Evolutionary conservation across 2,797 vertebrate species (phyloP), one percentile per base, ranked within the genome.

Genomic region (Channa striata): DNA sequence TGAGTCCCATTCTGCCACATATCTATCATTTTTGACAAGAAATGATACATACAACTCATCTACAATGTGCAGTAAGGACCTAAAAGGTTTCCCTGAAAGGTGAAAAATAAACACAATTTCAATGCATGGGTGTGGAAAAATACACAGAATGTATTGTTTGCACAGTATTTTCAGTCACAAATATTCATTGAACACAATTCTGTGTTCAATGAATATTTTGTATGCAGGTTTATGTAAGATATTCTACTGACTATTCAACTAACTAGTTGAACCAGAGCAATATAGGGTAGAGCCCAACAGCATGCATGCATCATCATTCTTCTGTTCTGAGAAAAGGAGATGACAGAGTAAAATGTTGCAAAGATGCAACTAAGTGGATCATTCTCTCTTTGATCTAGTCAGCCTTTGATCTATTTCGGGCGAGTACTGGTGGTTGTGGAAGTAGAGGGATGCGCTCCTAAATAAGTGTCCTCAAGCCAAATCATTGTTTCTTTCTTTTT

Each of bases 371-470:
- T 81, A 84, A 89, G 72, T 89, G 74, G 82, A 78, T 82, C 46
- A 20, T 57, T 67, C 66, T 61, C 54, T 65, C 90, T 90, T 87
- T 90, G 67, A 90, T 88, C 63, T 78, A 47, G 73, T 76, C 56
- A 30, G 63, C 36, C 84, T 91, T 91, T 93, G 84, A 90, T 89
- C 85, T 91, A 74, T 82, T 83, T 78, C 54, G 79, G 83, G 69
- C 75, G 60, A 68, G 21, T 77, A 73, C 69, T 79, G 62, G 25
- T 81, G 59, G 47, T 62, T 53, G 60, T 50, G 60, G 59, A 81
- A 83, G 76, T 76, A 69, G 59, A 74, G 63, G 74, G 77, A 78
- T 80, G 78, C 73, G 62, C 59, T 76, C 59, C 49, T 70, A 79
- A 81, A 87, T 51, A 51, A 80, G 59, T 62, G 65, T 70, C 74